phyloP scores from a whole-genome alignment of 2,888 invertebrate species.

The Oxycera nigricornis region DNA sequence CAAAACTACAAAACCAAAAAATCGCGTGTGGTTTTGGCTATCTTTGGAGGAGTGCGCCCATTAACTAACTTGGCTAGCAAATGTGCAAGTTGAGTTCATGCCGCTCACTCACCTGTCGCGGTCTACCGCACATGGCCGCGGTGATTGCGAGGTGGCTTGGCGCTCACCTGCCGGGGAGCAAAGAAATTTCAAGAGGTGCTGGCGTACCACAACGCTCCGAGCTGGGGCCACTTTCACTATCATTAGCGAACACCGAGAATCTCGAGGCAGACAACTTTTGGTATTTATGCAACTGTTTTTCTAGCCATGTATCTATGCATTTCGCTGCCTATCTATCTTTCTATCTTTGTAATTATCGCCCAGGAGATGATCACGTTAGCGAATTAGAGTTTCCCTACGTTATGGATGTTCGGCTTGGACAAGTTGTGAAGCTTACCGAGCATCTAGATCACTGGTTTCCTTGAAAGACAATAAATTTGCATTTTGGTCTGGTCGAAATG shows the following conservation, averaged over 20 bases:
- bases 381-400: background rate
- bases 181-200: slow-evolving; percentile 21
- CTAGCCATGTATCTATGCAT: background rate
- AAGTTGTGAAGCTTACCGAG: background rate
- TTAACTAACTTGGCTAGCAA: slow-evolving; percentile 17
- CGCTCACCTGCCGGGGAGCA: slow-evolving; percentile 15
- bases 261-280: slow-evolving; percentile 20
- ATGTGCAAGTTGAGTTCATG: slow-evolving; percentile 25
- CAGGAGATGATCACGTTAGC: background rate
- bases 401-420: background rate
- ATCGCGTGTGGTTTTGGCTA: slow-evolving; percentile 20
- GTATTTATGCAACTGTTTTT: background rate
- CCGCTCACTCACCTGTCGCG: slow-evolving; percentile 22
- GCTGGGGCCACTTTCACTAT: slow-evolving; percentile 27
- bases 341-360: too few species aligned
- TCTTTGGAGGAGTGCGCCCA: slow-evolving; percentile 16
- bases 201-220: background rate
- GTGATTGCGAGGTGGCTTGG: background rate
- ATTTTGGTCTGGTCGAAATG: background rate
- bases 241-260: slow-evolving; percentile 9
- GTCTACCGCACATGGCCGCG: background rate
- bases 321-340: background rate
- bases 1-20: slow-evolving; percentile 13
- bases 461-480: background rate
- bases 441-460: background rate